Base-by-base conservation (phyloP, 1,140 invertebrate genomes). In the Campodea augens region DNA sequence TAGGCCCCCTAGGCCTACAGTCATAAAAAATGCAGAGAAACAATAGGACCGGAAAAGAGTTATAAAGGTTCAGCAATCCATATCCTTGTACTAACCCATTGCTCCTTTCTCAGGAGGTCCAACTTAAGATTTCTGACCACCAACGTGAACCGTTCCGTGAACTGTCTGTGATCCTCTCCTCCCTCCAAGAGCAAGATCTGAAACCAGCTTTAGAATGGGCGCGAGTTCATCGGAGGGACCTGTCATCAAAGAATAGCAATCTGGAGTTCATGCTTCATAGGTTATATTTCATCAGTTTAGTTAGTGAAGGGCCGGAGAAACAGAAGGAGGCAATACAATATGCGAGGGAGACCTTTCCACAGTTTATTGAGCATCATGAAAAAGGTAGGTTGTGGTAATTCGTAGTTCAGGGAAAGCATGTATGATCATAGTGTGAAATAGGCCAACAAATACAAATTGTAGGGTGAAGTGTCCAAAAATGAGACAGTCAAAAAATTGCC, bases 231-330 rank as follows among this genome's bases (percentile, higher is more conserved):
- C 67, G 71, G 46, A 67, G 77, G 43, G 68, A 69, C 18, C 60
- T 82, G 27, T 60, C 70, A 49, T 67, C 68, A 45, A 69, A 76
- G 57, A 68, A 69, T 53, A 51, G 44, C 21, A 45, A 47, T 22
- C 64, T 92, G 29, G 86, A 90, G 64, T 91, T 91, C 57, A 87
- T 86, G 59, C 62, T 92, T 42, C 86, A 91, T 60, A 62, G 75
- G 48, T 60, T 84, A 46, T 69, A 73, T 45, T 84, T 82, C 57
- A 75, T 82, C 56, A 69, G 73, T 54, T 57, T 86, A 51, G 68
- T 88, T 20, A 67, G 72, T 55, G 67, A 75, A 60, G 81, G 81
- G 5, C 61, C 71, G 18, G 57, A 62, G 38, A 69, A 70, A 55
- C 79, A 83, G 61, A 66, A 58, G 21, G 74, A 81, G 56, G 87